phyloP scores from a whole-genome alignment of 2,113 vertebrate genomes.

The Protobothrops mucrosquamatus region DNA sequence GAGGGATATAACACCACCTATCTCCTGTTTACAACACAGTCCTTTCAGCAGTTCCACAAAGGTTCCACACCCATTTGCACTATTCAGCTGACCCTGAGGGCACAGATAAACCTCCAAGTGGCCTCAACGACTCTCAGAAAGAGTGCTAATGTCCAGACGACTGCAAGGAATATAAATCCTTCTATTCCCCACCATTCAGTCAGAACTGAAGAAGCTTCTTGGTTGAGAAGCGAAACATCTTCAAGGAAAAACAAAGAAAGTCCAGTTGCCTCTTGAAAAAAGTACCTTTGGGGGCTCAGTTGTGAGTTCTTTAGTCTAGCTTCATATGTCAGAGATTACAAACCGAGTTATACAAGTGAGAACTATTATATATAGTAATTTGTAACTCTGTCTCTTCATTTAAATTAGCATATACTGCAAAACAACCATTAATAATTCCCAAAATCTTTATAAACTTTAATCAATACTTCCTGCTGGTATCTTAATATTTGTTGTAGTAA shows the following conservation, averaged over 20 bases:
- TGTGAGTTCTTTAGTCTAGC: background rate
- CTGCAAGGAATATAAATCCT: background rate
- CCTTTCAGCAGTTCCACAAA: background rate
- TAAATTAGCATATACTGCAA: background rate
- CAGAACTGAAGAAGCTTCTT: background rate
- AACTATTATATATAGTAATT: background rate
- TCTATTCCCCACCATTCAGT: background rate
- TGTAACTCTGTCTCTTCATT: background rate
- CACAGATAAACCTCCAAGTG: background rate
- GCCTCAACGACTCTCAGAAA: too few relatives aligned
- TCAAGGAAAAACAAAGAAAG: background rate
- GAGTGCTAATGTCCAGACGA: background rate
- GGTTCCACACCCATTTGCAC: background rate
- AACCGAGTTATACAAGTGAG: background rate
- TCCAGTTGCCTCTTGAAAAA: background rate
- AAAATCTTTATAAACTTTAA: background rate
- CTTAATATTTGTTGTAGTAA: background rate
- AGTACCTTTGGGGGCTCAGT: background rate
- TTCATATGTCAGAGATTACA: background rate
- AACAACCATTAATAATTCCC: background rate
- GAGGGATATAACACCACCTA: background rate
- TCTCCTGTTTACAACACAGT: background rate
- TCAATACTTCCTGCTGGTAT: background rate
- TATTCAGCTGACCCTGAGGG: background rate
- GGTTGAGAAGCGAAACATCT: background rate